Base-by-base conservation (phyloP, 2,113 vertebrate genomes). In the Eulacestoma nigropectus region DNA sequence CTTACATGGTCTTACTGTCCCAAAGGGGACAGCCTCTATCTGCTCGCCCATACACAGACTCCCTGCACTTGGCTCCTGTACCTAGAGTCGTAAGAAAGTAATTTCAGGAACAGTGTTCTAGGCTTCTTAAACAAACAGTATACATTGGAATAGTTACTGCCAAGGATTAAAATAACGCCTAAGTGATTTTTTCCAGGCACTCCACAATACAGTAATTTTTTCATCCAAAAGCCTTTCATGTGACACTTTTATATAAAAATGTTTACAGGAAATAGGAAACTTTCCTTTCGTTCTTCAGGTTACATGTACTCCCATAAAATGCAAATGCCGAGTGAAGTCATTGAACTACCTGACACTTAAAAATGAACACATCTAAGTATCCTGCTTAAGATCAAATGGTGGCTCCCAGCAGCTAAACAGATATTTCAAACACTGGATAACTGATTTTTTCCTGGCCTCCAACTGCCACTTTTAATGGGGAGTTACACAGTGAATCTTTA, bases 131-230 rank as follows among this genome's bases (percentile, higher is more conserved):
- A 96, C 92, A 97, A 97, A 90, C 74, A 96, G 63, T 88, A 86
- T 94, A 94, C 57, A 62, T 37, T 93, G 74, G 89, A 94, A 57
- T 47, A 77, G 94, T 87, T 63, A 70, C 73, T 97, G 97, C 93
- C 92, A 95, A 95, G 72, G 87, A 97, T 89, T 96, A 97, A 77
- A 95, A 93, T 91, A 90, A 94, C 23, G 53, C 87, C 85, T 44
- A 62, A 92, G 92, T 97, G 97, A 97, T 97, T 89, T 93, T 96
- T 97, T 97, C 97, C 98, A 97, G 97, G 95, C 96, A 97, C 82
- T 97, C 89, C 70, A 78, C 56, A 80, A 93, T 89, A 49, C 5
- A 19, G 70, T 67, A 81, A 83, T 93, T 90, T 93, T 97, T 98
- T 92, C 83, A 96, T 92, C 53, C 76, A 62, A 62, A 86, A 91